Evolutionary conservation across 2,888 invertebrate species (phyloP).

Genomic region (Carterocephalus palaemon): DNA sequence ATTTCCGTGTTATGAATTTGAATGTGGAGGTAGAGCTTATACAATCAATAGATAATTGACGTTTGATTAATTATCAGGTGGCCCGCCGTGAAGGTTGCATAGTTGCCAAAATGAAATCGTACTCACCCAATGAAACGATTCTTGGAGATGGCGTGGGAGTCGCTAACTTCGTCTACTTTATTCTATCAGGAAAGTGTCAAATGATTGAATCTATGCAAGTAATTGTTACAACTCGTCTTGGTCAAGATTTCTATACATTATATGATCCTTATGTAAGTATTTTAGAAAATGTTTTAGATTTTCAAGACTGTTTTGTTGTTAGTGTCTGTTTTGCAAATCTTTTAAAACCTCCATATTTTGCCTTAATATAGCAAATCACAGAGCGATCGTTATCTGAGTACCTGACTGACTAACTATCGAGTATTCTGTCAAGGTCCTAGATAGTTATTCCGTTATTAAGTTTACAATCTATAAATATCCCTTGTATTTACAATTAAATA

Average conservation of each 20-base stretch:
- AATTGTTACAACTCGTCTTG: conserved; percentile 47
- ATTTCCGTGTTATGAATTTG: conserved; percentile 3
- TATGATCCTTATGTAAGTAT: conserved; percentile 66
- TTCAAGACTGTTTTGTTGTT: too few relatives aligned
- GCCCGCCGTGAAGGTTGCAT: conserved; percentile 82
- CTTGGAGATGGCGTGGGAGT: conserved; percentile 74
- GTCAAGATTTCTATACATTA: conserved; percentile 62
- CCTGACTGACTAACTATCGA: too few relatives aligned
- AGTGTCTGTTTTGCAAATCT: too few relatives aligned
- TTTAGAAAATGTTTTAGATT: background rate
- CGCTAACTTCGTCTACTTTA: conserved; percentile 74
- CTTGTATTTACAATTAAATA: background rate
- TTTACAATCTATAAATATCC: too few relatives aligned
- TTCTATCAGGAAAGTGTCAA: conserved; percentile 79
- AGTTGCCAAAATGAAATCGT: conserved; percentile 80
- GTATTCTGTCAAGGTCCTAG: too few relatives aligned
- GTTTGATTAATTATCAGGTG: conserved; percentile 45
- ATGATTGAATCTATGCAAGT: conserved; percentile 79
- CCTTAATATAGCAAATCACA: too few relatives aligned
- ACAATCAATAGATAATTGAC: conserved; percentile 21
- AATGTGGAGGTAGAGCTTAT: conserved; percentile 18
- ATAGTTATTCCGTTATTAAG: too few relatives aligned
- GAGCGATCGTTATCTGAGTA: too few relatives aligned
- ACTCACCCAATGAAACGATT: conserved; percentile 74
- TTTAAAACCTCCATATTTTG: too few relatives aligned